Conservation (phyloP, 2,113 vertebrate genomes). For the Hemiprocne comata region DNA sequence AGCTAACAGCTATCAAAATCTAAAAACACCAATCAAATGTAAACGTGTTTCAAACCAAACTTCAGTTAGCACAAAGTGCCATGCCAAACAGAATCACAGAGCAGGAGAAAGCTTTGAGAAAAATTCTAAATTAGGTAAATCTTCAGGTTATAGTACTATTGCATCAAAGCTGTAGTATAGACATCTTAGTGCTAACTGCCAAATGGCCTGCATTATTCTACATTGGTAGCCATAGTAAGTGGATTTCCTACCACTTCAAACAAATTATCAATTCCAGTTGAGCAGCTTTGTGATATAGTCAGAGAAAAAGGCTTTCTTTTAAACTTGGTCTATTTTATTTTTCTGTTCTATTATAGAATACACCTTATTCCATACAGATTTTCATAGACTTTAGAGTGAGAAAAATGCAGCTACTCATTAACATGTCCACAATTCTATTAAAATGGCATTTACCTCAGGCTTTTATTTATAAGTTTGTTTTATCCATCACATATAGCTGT, state of each 20-base stretch:
- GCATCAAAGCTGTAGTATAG: slow-evolving; percentile 6
- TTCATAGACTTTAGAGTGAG: background rate
- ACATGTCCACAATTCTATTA: background rate
- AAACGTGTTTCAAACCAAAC: slow-evolving; percentile 39
- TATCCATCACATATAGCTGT: slow-evolving; percentile 57
- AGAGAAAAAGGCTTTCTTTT: background rate
- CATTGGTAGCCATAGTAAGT: background rate
- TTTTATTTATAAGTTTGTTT: slow-evolving; percentile 17
- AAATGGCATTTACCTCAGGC: slow-evolving; percentile 14
- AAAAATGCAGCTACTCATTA: slow-evolving; percentile 43
- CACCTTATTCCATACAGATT: background rate
- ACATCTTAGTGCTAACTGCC: background rate
- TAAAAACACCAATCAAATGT: slow-evolving; percentile 56
- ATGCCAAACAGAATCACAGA: rapidly evolving
- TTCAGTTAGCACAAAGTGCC: background rate
- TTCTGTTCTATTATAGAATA: background rate
- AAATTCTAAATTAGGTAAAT: slow-evolving; percentile 7
- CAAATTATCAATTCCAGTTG: slow-evolving; percentile 12
- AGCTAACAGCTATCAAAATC: slow-evolving; percentile 51
- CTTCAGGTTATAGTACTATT: background rate
- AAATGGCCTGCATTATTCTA: slow-evolving; percentile 10
- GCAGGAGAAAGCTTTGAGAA: background rate
- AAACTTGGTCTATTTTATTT: background rate
- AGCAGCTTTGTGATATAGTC: background rate
- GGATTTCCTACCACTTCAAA: slow-evolving; percentile 26